Evolutionary conservation across 2,113 vertebrate species (phyloP), one percentile per base, ranked within the genome.

Genomic region (Chaetura pelagica): DNA sequence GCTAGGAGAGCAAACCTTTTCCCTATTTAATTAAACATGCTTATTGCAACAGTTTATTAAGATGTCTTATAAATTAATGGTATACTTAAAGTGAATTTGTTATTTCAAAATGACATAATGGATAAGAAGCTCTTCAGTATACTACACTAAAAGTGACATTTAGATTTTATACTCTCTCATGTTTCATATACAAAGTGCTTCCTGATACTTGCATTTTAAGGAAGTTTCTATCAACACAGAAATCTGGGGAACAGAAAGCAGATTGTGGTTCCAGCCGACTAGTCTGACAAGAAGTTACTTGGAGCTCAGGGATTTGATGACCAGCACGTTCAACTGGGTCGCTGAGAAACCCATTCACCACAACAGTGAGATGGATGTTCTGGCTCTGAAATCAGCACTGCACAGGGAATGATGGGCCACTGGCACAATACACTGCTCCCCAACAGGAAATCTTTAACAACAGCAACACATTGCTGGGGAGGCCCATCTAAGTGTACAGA

Each of bases 211-310:
- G 44, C 44, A 63, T 46, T 89, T 96, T 61, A 49, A 71, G 74
- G 78, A 93, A 72, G 74, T 82, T 87, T 75, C 11, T 30, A 23
- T 7, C 32, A 75, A 19, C 29, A 29, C 21, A 64, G 21, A 52
- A 74, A 66, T 46, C 48, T 48, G 42, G 38, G 68, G 78, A 95
- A 82, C 75, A 88, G 63, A 91, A 92, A 95, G 69, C 76, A 95
- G 74, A 49, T n/a, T 30, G 58, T 51, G 71, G 66, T 57, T 89
- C 74, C 77, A 78, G 34, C 15, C 3, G 3, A 73, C 2, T 2
- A 44, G 26, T 21, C 51, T 8, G 34, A 54, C 19, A 49, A 89
- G 86, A 77, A 88, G 89, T 58, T 58, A 35, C 51, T 57, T 15
- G n/a, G 76, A 86, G 48, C 30, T 38, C 42, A 2, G 8, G 52